Conservation (phyloP, 2,797 vertebrate genomes). For the Ispidina picta region DNA sequence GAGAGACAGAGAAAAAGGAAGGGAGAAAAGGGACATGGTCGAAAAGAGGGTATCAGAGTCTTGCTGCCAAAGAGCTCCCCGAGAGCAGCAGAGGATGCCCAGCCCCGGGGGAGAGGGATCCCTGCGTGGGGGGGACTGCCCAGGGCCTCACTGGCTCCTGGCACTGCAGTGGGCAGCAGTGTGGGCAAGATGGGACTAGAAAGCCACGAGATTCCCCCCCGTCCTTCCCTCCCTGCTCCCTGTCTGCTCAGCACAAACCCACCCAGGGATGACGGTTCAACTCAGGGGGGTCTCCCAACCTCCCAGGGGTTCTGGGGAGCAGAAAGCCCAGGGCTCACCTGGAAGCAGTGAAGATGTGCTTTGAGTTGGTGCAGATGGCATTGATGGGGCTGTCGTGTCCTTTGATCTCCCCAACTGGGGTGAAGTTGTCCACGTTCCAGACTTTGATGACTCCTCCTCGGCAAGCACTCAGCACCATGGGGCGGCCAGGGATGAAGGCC, state of each 20-base stretch:
- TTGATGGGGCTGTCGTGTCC: conserved; percentile 98
- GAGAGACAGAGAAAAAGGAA: conserved; percentile 51
- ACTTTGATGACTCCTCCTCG: conserved; percentile 93
- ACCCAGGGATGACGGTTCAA: background rate
- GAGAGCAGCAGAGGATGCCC: conserved; percentile 14
- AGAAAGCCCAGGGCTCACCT: conserved; percentile 77
- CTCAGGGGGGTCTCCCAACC: background rate
- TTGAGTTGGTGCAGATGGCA: conserved; percentile 93
- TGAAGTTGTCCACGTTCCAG: conserved; percentile 97
- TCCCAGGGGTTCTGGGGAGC: background rate
- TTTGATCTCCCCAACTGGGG: conserved; percentile 92
- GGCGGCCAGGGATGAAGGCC: conserved; percentile 90
- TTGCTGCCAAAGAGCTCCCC: conserved; percentile 49
- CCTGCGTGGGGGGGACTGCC: background rate
- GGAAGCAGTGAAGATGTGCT: conserved; percentile 96
- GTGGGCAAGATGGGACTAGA: background rate
- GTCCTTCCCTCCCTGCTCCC: background rate
- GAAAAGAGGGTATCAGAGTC: conserved; percentile 69
- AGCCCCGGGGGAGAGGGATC: background rate
- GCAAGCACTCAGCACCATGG: conserved; percentile 94
- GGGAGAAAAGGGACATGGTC: conserved; percentile 64
- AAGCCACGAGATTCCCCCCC: background rate
- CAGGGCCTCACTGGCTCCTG: background rate
- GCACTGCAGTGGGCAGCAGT: background rate
- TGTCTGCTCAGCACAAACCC: background rate